phyloP scores from a whole-genome alignment of 2,797 vertebrate genomes.

The Uromys caudimaculatus region DNA sequence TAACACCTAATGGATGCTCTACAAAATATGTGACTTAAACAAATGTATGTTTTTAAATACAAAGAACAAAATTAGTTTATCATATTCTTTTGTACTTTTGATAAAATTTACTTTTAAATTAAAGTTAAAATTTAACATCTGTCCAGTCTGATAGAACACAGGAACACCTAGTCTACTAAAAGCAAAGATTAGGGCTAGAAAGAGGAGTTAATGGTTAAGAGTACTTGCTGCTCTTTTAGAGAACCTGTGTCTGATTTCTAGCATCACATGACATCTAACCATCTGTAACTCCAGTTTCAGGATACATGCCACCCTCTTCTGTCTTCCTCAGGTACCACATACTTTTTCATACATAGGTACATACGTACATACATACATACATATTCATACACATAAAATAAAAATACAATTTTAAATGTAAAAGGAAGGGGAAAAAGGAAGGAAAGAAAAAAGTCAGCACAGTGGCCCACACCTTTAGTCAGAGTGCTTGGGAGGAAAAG shows the following conservation, averaged over 20 bases:
- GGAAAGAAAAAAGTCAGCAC: no score
- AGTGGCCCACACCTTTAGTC: neutral
- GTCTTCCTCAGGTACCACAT: neutral
- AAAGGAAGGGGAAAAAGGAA: neutral
- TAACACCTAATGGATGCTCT: constrained; percentile 53
- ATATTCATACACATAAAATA: neutral
- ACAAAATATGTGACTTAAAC: constrained; percentile 29
- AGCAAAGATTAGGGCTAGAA: neutral
- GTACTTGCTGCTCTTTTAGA: neutral
- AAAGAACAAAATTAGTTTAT: constrained; percentile 26
- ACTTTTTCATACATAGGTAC: neutral
- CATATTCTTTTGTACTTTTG: constrained; percentile 20
- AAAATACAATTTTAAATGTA: neutral
- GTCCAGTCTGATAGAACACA: constrained; percentile 30
- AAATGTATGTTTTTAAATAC: constrained; percentile 53
- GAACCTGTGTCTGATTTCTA: neutral
- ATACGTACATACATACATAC: neutral
- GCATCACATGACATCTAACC: neutral
- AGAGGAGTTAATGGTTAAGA: neutral
- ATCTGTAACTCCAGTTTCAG: neutral
- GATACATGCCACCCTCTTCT: neutral
- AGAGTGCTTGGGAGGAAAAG: neutral
- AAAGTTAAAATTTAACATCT: constrained; percentile 48
- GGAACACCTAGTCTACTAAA: constrained; percentile 5
- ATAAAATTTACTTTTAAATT: constrained; percentile 5